Conservation (phyloP, 2,888 invertebrate species). For the Ametastegia equiseti region DNA sequence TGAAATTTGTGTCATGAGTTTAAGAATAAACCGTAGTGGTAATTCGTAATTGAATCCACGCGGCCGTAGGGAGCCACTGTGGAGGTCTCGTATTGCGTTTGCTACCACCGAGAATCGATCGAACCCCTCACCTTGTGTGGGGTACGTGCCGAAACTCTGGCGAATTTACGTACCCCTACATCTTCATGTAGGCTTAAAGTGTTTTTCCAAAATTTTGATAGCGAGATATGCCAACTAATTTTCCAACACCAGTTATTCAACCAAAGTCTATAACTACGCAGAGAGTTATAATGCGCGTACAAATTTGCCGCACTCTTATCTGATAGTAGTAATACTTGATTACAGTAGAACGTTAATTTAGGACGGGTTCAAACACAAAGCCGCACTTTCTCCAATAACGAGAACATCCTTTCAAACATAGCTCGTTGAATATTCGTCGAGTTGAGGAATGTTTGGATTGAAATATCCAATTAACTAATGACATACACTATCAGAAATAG, state of each 20-base stretch:
- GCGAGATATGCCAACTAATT: not conserved
- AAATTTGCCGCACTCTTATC: not conserved
- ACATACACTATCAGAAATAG: no score
- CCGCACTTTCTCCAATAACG: not conserved
- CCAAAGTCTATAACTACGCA: not conserved
- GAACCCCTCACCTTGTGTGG: no score
- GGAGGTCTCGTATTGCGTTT: not conserved
- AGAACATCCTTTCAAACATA: not conserved
- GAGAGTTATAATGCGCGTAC: not conserved
- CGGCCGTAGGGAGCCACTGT: not conserved
- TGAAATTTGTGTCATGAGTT: constrained; percentile 33
- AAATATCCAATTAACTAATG: no score
- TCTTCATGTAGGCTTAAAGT: not conserved
- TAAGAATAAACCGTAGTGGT: not conserved
- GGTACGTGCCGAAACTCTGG: no score
- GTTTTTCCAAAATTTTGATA: not conserved
- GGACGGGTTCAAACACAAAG: not conserved
- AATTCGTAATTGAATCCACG: constrained; percentile 18
- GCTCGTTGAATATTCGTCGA: not conserved
- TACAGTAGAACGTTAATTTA: not conserved
- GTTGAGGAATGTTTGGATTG: not conserved
- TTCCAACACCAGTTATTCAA: not conserved
- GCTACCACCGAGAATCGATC: constrained; percentile 21
- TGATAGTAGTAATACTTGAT: not conserved
- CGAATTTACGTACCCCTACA: not conserved